Conservation (phyloP, 2,797 vertebrate species). For the Myripristis murdjan region DNA sequence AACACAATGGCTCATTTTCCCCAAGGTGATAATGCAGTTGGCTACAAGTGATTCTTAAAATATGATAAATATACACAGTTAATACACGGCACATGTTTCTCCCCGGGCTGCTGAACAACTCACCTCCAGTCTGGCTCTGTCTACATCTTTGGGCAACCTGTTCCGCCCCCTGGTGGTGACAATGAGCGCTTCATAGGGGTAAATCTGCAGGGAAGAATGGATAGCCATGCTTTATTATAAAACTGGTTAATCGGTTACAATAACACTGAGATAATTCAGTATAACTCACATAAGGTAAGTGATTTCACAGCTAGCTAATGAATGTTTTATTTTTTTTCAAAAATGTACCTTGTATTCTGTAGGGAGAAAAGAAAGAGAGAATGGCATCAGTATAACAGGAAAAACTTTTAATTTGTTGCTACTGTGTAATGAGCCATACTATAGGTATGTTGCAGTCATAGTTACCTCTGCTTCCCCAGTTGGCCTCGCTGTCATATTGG, state of each 20-base stretch:
- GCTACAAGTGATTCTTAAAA: too few species aligned
- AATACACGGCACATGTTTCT: neutral
- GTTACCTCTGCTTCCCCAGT: constrained; percentile 95
- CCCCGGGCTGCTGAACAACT: constrained; percentile 34
- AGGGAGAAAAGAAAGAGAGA: constrained; percentile 57
- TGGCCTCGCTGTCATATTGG: constrained; percentile 93
- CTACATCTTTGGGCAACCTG: constrained; percentile 94
- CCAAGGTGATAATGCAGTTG: too few species aligned
- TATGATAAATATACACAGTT: neutral
- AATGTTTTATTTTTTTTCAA: constrained; percentile 7
- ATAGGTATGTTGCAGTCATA: constrained; percentile 27
- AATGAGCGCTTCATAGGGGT: constrained; percentile 95
- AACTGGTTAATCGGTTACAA: neutral
- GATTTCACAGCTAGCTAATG: neutral
- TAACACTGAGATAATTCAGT: constrained; percentile 14
- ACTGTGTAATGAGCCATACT: constrained; percentile 22
- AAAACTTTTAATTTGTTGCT: constrained; percentile 25
- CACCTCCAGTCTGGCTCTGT: constrained; percentile 96
- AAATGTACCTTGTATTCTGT: constrained; percentile 95
- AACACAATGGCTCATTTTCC: too few species aligned
- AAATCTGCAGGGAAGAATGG: constrained; percentile 84
- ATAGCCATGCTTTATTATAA: neutral
- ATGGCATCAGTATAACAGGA: constrained; percentile 35
- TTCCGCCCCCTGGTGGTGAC: constrained; percentile 97
- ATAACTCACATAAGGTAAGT: constrained; percentile 5